phyloP scores from a whole-genome alignment of 1,140 invertebrate species.

The Leptestheria dahalacensis region DNA sequence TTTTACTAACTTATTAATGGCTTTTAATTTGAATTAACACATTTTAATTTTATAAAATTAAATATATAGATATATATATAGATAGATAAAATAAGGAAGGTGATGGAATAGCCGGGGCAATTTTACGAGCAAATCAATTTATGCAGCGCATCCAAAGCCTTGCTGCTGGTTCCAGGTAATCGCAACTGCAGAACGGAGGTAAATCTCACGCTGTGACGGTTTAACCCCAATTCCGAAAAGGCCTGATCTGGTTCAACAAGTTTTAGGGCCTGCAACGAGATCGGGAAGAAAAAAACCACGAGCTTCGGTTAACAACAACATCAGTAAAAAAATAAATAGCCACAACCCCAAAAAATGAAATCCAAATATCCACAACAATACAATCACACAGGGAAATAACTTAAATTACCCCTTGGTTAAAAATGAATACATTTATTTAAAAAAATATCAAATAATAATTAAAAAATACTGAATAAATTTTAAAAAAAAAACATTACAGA shows the following conservation, averaged over 20 bases:
- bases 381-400: too few relatives aligned
- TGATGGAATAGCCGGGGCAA: neutral
- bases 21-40: too few relatives aligned
- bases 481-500: too few relatives aligned
- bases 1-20: neutral
- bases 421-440: too few relatives aligned
- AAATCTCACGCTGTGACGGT: conserved; percentile 53
- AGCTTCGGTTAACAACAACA: too few relatives aligned
- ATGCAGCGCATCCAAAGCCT: conserved; percentile 66
- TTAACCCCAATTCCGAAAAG: conserved; percentile 73
- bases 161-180: conserved; percentile 59
- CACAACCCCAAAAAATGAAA: too few relatives aligned
- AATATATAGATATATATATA: too few relatives aligned
- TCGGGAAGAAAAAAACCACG: conserved; percentile 5
- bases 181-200: conserved; percentile 77
- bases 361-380: neutral
- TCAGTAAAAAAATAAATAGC: too few relatives aligned
- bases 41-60: too few relatives aligned
- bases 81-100: neutral
- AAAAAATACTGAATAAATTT: too few relatives aligned
- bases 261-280: conserved; percentile 42
- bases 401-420: too few relatives aligned
- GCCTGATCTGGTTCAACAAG: conserved; percentile 79
- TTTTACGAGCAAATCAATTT: conserved; percentile 49
- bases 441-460: too few relatives aligned